Conservation (phyloP, 2,113 vertebrate species). For the Pyrgilauda ruficollis region DNA sequence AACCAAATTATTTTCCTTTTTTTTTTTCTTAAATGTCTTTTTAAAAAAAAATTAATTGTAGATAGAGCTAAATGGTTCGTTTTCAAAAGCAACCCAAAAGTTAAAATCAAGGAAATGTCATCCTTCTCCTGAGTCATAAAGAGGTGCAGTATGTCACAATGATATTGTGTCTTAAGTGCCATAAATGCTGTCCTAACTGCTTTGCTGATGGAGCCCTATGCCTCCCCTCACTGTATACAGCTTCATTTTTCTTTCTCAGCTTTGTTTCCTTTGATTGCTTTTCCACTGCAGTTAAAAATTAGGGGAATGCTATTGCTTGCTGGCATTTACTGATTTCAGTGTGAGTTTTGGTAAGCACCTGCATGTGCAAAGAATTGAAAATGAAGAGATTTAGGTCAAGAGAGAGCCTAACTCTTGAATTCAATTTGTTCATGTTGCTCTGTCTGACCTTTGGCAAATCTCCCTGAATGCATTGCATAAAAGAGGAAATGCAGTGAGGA, state of each 20-base stretch:
- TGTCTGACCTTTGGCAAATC: neutral
- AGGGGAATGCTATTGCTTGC: neutral
- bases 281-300: neutral
- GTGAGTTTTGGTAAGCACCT: neutral
- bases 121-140: neutral
- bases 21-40: neutral
- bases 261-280: neutral
- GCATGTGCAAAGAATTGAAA: neutral
- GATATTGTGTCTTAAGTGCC: neutral
- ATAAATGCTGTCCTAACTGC: neutral
- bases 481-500: neutral
- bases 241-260: neutral
- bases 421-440: neutral
- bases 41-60: too few species aligned
- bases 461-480: neutral
- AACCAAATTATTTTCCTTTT: fast-evolving
- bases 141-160: neutral
- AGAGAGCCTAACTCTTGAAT: neutral
- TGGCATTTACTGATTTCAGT: neutral
- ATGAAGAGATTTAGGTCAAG: neutral
- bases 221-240: neutral
- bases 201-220: neutral
- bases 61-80: neutral
- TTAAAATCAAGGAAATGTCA: neutral
- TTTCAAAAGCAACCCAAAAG: neutral